Evolutionary conservation across 2,797 vertebrate species (phyloP), one percentile per base, ranked within the genome.

Genomic region (Hapalemur alaotrensis): DNA sequence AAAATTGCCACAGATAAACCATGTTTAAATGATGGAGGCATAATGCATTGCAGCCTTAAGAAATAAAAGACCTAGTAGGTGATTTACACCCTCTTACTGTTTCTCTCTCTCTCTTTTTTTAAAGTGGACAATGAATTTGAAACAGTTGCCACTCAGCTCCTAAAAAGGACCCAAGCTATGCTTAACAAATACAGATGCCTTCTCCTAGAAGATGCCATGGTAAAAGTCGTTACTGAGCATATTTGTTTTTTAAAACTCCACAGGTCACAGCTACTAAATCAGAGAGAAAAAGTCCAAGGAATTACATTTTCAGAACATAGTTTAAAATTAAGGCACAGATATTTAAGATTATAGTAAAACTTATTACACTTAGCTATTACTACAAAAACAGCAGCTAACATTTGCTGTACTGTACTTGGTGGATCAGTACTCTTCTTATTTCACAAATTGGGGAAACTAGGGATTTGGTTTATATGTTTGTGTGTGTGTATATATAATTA

Each of bases 181-280:
- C 99, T 99, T 67, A 99, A 99, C 99, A 99, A 99, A 98, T 99
- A 99, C 98, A 99, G 99, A 97, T 99, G 99, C 94, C 99, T 99
- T 85, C 99, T 99, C 41, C 98, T 99, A 98, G 99, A 99, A 98
- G 99, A 99, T 92, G 99, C 99, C 81, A 99, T 99, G 99, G 99
- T 99, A 98, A 98, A 98, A 52, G 48, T 25, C 84, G 83, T 81
- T 92, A 7, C 41, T 38, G 28, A 63, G 61, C 84, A 17, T 11
- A 13, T 69, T 75, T 95, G 22, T 15, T 52, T 46, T 90, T 89
- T 65, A 76, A 72, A 35, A 57, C 3, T 30, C 59, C 41, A 13
- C 52, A 46, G n/a, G 23, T 54, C 78, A 70, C 20, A 67, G 63
- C 50, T 67, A 7, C 52, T 8, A 6, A 67, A 57, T 75, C 38